Base-by-base conservation (phyloP, 2,888 invertebrate species). In the Cryptocheilus praepositus region DNA sequence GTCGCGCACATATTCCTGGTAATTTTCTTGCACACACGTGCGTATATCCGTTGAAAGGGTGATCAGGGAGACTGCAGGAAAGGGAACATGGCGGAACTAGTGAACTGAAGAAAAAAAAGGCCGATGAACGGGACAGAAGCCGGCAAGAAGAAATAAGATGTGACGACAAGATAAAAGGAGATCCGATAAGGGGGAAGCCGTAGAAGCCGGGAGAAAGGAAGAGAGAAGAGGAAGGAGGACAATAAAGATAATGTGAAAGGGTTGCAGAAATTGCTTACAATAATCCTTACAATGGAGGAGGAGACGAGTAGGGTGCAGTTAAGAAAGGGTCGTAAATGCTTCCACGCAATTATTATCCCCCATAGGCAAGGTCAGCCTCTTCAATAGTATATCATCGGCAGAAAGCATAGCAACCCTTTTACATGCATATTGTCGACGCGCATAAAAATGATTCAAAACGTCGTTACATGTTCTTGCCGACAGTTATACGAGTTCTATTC, bases 271-370 rank as follows among this genome's bases (percentile, higher is more conserved):
- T 61, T 53, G 18, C 49, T 46, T 45, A 65, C 61, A 71, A 66
- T 71, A 71, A 69, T 64, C 46, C 43, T 72, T 54, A 49, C 59
- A 36, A 36, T 11, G 54, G 60, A 61, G 67, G 19, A 45, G 54
- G 25, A 18, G 25, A 5, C 36, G 36, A 52, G 28, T 21, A 25
- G 25, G 61, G 43, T 62, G 56, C 55, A 63, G 60, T 53, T 61
- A 59, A 67, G 49, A 49, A 58, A 45, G 22, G 60, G 45, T 67
- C 70, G 64, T 65, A 64, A 73, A 73, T 63, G 65, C 43, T 63
- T 59, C 62, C 22, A 18, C 45, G 56, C 70, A 70, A 73, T 74
- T 61, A 67, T 64, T 67, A 61, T 61, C 63, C 55, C 18, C 28
- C 44, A 53, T 59, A 55, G 70, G 22, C 57, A 71, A 71, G 64